phyloP scores from a whole-genome alignment of 1,140 invertebrate species.

The Atopsyche davidsoni region DNA sequence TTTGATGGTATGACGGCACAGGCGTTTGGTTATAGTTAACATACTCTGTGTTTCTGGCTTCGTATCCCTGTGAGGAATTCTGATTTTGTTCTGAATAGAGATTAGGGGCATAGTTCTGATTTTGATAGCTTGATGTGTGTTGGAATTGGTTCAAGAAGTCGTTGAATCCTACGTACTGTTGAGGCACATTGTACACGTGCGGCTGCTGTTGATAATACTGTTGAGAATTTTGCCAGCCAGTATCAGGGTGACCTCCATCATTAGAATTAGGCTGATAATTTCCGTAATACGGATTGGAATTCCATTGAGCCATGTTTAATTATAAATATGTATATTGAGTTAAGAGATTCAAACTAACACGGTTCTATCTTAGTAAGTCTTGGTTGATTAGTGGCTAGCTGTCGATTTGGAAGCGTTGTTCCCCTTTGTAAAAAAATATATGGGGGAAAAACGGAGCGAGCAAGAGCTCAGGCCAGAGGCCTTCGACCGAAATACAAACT shows the following conservation, averaged over 20 bases:
- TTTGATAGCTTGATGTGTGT: conserved; percentile 5
- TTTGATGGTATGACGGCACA: too few species aligned
- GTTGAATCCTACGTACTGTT: conserved; percentile 7
- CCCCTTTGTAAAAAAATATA: conserved; percentile 7
- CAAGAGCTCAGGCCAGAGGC: not conserved
- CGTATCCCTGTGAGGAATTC: too few species aligned
- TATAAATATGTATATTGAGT: not conserved
- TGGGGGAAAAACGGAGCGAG: conserved; percentile 5
- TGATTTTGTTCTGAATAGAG: conserved; percentile 32
- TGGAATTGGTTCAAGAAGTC: conserved; percentile 18
- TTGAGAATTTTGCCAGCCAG: too few species aligned
- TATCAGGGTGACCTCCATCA: too few species aligned
- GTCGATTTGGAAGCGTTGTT: not conserved
- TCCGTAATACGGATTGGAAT: conserved; percentile 3
- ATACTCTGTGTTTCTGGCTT: too few species aligned
- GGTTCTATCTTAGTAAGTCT: too few species aligned
- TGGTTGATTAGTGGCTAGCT: not conserved
- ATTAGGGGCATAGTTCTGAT: not conserved
- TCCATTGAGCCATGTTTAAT: conserved; percentile 12
- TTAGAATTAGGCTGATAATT: not conserved
- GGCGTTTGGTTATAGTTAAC: too few species aligned
- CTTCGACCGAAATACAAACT: not conserved
- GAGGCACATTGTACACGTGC: too few species aligned
- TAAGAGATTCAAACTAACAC: too few species aligned
- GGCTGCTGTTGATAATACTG: too few species aligned